Evolutionary conservation across 2,113 vertebrate genomes (phyloP).

Genomic region (Cynopterus brachyotis): DNA sequence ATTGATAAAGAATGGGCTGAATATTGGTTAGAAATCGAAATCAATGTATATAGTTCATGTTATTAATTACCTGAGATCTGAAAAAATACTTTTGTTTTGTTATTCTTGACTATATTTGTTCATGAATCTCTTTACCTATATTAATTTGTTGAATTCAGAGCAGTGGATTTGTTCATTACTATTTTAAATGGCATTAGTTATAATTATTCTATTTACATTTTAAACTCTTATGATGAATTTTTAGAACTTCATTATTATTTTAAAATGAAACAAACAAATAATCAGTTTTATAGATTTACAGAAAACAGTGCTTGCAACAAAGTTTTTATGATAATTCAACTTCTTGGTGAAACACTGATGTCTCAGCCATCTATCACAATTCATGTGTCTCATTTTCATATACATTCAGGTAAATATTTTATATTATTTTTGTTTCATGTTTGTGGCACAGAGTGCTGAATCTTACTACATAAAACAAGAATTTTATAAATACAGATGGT

Average conservation of each 20-base stretch:
- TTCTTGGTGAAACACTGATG: not conserved
- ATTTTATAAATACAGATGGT: not conserved
- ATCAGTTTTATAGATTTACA: not conserved
- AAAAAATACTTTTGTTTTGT: not conserved
- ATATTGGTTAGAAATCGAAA: conserved; percentile 27
- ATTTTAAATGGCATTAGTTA: not conserved
- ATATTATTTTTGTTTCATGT: not conserved
- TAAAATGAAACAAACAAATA: not conserved
- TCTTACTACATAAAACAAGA: conserved; percentile 16
- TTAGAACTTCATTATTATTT: not conserved
- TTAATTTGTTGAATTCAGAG: not conserved
- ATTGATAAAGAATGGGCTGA: conserved; percentile 30
- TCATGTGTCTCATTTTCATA: not conserved
- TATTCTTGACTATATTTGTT: not conserved
- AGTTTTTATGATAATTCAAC: not conserved
- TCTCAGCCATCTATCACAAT: not conserved
- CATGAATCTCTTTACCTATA: not conserved
- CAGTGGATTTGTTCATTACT: not conserved
- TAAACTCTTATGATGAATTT: not conserved
- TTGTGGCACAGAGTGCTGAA: not conserved
- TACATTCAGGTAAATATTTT: not conserved
- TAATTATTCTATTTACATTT: not conserved
- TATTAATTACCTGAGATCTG: conserved; percentile 16
- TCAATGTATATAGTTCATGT: not conserved
- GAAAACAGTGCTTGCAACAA: not conserved